phyloP scores from a whole-genome alignment of 1,140 invertebrate species.

The Drosophila virilis region DNA sequence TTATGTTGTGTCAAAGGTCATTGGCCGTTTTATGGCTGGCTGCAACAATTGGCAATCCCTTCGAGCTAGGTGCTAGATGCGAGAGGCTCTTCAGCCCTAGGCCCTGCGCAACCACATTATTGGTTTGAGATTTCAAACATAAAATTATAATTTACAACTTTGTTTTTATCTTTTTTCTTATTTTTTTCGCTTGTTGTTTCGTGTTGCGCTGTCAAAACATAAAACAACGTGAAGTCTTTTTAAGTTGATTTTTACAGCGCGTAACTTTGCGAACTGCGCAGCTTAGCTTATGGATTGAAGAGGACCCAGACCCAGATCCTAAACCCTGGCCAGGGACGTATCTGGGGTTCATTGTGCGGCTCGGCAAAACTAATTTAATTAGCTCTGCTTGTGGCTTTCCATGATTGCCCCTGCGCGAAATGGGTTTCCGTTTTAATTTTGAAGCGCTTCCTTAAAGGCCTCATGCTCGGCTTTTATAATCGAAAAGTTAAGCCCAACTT shows the following conservation, averaged over 20 bases:
- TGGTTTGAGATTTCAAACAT: constrained; percentile 76
- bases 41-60: constrained; percentile 49
- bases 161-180: constrained; percentile 46
- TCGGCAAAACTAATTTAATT: constrained; percentile 71
- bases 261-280: constrained; percentile 65
- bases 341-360: constrained; percentile 10
- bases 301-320: constrained; percentile 28
- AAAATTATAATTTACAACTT: constrained; percentile 82
- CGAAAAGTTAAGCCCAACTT: neutral
- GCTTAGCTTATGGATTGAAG: constrained; percentile 41
- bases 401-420: constrained; percentile 47
- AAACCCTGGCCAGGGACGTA: constrained; percentile 30
- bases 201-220: constrained; percentile 54
- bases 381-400: constrained; percentile 68
- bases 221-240: constrained; percentile 79
- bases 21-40: constrained; percentile 19
- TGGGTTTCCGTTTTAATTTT: constrained; percentile 55
- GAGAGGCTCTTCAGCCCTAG: constrained; percentile 10
- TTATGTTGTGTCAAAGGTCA: constrained; percentile 38
- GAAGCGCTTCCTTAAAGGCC: constrained; percentile 42
- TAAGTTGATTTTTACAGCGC: constrained; percentile 77
- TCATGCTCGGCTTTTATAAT: constrained; percentile 36
- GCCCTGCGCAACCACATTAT: constrained; percentile 42
- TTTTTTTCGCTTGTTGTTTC: constrained; percentile 10
- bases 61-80: constrained; percentile 14